These are phyloP conservation scores for Nomia melanderi DNA, from an alignment of 1,140 invertebrate species.

Conservation along the genomic window DNA sequence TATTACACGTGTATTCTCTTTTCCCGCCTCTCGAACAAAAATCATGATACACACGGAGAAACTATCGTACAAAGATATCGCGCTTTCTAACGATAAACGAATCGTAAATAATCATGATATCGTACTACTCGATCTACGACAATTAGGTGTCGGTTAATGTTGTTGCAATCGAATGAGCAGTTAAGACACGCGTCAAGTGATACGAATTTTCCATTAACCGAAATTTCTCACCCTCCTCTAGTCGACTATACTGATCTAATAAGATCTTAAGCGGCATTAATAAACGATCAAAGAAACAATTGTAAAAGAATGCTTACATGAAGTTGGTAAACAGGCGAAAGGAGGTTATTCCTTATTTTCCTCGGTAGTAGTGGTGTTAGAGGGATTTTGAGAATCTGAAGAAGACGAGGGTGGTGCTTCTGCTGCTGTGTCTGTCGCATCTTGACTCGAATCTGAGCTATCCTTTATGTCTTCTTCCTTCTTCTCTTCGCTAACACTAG, in stretches of 20 bases:
- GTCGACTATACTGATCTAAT: slow-evolving; percentile 13
- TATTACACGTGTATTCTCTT: not conserved
- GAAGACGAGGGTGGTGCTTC: slow-evolving; percentile 60
- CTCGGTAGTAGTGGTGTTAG: slow-evolving; percentile 68
- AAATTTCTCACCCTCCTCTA: not conserved
- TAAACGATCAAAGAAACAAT: slow-evolving; percentile 21
- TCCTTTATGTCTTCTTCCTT: slow-evolving; percentile 73
- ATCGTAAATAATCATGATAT: not conserved
- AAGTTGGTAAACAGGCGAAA: slow-evolving; percentile 64
- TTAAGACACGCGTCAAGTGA: too few relatives aligned
- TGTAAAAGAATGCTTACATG: slow-evolving; percentile 58
- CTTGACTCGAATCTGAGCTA: slow-evolving; percentile 78
- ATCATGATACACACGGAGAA: not conserved
- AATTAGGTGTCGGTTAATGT: too few relatives aligned
- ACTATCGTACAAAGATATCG: not conserved
- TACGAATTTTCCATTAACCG: not conserved
- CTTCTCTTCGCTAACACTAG: slow-evolving; percentile 70
- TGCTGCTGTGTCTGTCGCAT: slow-evolving; percentile 65
- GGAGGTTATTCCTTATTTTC: slow-evolving; percentile 80
- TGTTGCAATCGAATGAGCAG: not conserved
- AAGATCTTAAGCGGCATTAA: not conserved
- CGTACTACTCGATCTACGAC: not conserved
- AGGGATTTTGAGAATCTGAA: slow-evolving; percentile 71
- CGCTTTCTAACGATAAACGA: not conserved
- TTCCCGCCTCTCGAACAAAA: not conserved